Base-by-base conservation (phyloP, 2,797 vertebrate species). In the Epinephelus malabaricus region DNA sequence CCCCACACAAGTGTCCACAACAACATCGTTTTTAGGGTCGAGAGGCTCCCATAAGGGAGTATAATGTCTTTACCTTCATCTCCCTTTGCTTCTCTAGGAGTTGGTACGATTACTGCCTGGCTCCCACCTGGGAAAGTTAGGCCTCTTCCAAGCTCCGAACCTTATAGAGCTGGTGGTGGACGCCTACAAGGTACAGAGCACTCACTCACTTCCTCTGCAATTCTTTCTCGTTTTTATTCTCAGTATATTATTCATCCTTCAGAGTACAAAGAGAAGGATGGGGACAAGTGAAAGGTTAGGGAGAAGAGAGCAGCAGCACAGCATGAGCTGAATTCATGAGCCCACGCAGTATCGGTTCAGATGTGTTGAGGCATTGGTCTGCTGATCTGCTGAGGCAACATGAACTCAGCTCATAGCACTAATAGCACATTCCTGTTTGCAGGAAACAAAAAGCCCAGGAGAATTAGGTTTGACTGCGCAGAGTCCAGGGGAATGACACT, bases 121-220 rank as follows among this genome's bases (percentile, higher is more conserved):
- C 38, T 96, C 97, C 76, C 92, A 96, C 89, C 96, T 98, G 92
- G 97, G 97, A 78, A 96, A 96, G 81, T 95, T 99, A 87, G 90
- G 92, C 38, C 94, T 97, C 89, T 96, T 97, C 72, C 97, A 97
- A 91, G 96, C 97, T 86, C 93, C 96, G 17, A 98, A 97, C 91
- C 96, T 99, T 27, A 97, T 97, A 78, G 97, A 98, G 77, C 92
- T 99, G 87, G 98, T 99, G 78, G 95, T 97, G 81, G 96, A 97
- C n/a, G 96, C 97, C 58, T 99, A 99, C 92, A 96, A 97, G 97
- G 98, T 99, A 96, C 47, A 62, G 62, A 80, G 0, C 43, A 47
- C 18, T 69, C 53, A 7, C 7, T 10, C 11, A n/a, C 6, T 69
- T 62, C 23, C 40, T 55, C 56, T 46, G n/a, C 27, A 65, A 30